A percentile compares a stretch with the other conserved stretches of the same genome.
phyloP scores from a whole-genome alignment of 2,888 invertebrate genomes.

The Pheosia gnoma region DNA sequence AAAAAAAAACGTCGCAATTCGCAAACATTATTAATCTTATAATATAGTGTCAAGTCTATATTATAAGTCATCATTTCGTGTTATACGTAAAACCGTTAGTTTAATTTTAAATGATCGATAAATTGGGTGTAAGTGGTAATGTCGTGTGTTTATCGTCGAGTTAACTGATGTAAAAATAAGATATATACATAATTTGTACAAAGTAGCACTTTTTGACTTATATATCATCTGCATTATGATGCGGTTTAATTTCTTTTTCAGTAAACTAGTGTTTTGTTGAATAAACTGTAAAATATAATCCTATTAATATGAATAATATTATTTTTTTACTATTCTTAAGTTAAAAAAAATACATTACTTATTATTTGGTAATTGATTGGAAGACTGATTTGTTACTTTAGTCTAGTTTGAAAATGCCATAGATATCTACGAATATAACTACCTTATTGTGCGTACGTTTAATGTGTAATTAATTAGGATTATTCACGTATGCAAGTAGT shows the following conservation, averaged over 20 bases:
- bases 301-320: slow-evolving; percentile 27
- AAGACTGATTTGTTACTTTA: slow-evolving; percentile 85
- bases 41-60: too few species aligned
- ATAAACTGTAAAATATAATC: slow-evolving; percentile 21
- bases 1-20: slow-evolving; percentile 53
- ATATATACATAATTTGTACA: slow-evolving; percentile 26
- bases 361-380: slow-evolving; percentile 76
- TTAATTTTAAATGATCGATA: slow-evolving; percentile 41
- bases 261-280: background rate
- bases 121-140: slow-evolving; percentile 17
- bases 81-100: slow-evolving; percentile 56
- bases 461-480: slow-evolving; percentile 60
- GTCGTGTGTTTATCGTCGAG: slow-evolving; percentile 20
- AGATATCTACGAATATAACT: slow-evolving; percentile 67
- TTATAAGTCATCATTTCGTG: slow-evolving; percentile 15
- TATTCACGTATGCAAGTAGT: slow-evolving; percentile 55
- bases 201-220: slow-evolving; percentile 34
- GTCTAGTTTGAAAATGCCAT: slow-evolving; percentile 84
- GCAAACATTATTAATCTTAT: slow-evolving; percentile 14
- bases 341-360: slow-evolving; percentile 68
- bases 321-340: slow-evolving; percentile 53
- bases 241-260: background rate
- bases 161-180: slow-evolving; percentile 23
- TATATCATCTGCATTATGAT: slow-evolving; percentile 14
- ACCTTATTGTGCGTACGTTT: slow-evolving; percentile 63